These are phyloP conservation scores for Tragulus kanchil DNA, from an alignment of 2,113 vertebrate genomes.

Conservation along the genomic window DNA sequence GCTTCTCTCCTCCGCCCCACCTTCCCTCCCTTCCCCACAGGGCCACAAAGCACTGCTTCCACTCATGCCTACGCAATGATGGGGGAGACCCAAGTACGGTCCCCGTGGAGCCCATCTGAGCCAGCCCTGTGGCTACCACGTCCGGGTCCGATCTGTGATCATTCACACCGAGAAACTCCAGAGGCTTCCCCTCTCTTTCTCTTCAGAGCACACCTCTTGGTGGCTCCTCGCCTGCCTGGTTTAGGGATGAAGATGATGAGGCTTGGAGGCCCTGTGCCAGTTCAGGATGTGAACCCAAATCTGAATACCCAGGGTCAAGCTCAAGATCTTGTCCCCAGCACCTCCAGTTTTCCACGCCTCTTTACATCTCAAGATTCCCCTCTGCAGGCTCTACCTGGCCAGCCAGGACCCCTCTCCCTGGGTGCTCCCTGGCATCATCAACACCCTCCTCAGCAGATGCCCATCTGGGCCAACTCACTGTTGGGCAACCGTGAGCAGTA, in stretches of 20 bases:
- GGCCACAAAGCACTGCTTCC: background rate
- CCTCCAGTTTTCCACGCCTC: background rate
- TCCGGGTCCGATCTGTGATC: background rate
- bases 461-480: background rate
- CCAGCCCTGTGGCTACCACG: background rate
- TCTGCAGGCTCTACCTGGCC: background rate
- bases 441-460: background rate
- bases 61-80: rapidly evolving
- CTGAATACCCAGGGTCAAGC: background rate
- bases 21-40: rapidly evolving
- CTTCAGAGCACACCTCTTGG: background rate
- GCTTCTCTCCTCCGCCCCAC: background rate
- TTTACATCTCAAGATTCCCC: background rate
- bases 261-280: background rate
- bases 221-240: background rate
- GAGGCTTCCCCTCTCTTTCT: background rate
- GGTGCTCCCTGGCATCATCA: background rate
- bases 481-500: background rate
- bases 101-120: background rate
- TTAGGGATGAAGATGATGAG: background rate
- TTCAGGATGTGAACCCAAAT: background rate
- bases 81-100: too few species aligned
- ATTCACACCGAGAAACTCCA: too few species aligned
- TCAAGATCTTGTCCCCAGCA: background rate
- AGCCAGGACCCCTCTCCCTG: background rate